Conservation (phyloP, 2,888 invertebrate species). For the Scaptomyza polygonia region DNA sequence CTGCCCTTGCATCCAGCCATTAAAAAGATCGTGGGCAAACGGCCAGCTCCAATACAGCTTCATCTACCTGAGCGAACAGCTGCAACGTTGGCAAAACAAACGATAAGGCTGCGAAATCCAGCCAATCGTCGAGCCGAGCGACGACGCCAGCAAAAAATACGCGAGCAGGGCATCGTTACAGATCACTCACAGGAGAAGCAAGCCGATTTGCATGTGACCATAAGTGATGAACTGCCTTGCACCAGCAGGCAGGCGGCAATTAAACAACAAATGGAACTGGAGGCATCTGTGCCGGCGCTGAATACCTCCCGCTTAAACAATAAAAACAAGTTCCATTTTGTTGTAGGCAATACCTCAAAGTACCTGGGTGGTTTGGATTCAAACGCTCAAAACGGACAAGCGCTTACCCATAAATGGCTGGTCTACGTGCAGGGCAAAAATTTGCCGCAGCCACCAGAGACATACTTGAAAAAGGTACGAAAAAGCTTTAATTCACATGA, state of each 20-base stretch:
- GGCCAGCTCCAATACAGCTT: slow-evolving; percentile 77
- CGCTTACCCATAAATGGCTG: slow-evolving; percentile 95
- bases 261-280: slow-evolving; percentile 28
- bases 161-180: slow-evolving; percentile 78
- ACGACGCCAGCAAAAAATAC: slow-evolving; percentile 74
- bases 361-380: slow-evolving; percentile 86
- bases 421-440: slow-evolving; percentile 91
- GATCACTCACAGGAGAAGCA: slow-evolving; percentile 67
- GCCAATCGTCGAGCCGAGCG: slow-evolving; percentile 77
- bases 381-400: slow-evolving; percentile 85
- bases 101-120: slow-evolving; percentile 78
- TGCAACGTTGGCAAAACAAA: slow-evolving; percentile 84
- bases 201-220: background rate
- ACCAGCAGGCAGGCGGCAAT: slow-evolving; percentile 60
- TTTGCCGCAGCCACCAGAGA: slow-evolving; percentile 86
- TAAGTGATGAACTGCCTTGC: slow-evolving; percentile 56
- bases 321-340: slow-evolving; percentile 86
- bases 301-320: slow-evolving; percentile 86
- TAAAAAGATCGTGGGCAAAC: slow-evolving; percentile 88
- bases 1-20: slow-evolving; percentile 90
- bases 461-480: slow-evolving; percentile 88
- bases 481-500: accelerated
- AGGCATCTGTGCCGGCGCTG: slow-evolving; percentile 58
- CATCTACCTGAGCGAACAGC: slow-evolving; percentile 84
- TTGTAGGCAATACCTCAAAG: slow-evolving; percentile 91